Percentiles rank a stretch among this genome's conserved stretches.
phyloP scores from a whole-genome alignment of 2,113 vertebrate genomes.

The Anoplopoma fimbria region DNA sequence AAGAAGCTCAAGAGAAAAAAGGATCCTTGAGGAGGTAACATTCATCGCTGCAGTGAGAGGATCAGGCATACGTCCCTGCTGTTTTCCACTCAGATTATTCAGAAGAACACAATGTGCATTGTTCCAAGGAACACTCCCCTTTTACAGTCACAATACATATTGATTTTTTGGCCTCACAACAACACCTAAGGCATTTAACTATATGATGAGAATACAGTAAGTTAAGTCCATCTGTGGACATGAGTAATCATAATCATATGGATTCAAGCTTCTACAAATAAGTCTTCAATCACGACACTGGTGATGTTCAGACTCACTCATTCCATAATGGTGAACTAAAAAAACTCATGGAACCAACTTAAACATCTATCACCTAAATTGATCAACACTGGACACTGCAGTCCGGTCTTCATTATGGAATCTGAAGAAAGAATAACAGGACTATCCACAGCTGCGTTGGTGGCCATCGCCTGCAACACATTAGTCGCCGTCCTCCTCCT shows the following conservation, averaged over 20 bases:
- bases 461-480: slow-evolving; percentile 85
- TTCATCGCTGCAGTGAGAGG: slow-evolving; percentile 27
- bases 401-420: slow-evolving; percentile 69
- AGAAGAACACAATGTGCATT: not conserved
- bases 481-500: slow-evolving; percentile 82
- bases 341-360: slow-evolving; percentile 34
- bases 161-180: not conserved
- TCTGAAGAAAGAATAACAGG: slow-evolving; percentile 45
- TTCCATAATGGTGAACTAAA: slow-evolving; percentile 1
- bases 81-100: slow-evolving; percentile 16
- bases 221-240: not conserved
- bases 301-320: not conserved
- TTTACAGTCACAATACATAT: not conserved
- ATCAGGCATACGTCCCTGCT: not conserved
- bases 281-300: not conserved
- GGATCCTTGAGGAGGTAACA: slow-evolving; percentile 25
- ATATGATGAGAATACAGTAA: not conserved
- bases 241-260: not conserved
- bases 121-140: not conserved
- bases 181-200: not conserved
- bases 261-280: slow-evolving; percentile 1
- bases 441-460: slow-evolving; percentile 83
- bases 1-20: slow-evolving; percentile 42
- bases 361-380: slow-evolving; percentile 2
- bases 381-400: not conserved